Evolutionary conservation across 2,888 invertebrate species (phyloP).

Genomic region (Philopedon plagiatum): DNA sequence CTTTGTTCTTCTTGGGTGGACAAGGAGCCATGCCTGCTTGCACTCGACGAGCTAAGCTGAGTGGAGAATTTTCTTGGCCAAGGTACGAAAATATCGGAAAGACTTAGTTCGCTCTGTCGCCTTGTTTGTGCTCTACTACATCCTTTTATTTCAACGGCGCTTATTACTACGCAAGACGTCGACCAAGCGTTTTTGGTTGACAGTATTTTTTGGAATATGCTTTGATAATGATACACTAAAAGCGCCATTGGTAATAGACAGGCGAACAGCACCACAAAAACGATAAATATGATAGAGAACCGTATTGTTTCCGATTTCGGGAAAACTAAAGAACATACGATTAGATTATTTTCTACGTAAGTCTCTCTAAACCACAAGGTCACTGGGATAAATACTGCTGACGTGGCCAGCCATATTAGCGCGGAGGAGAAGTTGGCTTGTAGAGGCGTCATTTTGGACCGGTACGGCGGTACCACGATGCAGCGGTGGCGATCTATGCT

Average conservation of each 20-base stretch:
- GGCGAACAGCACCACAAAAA: conserved; percentile 70
- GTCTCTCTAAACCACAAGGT: conserved; percentile 71
- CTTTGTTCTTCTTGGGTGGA: conserved; percentile 71
- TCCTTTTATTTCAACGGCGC: conserved; percentile 58
- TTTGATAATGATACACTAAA: conserved; percentile 72
- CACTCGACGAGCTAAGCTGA: conserved; percentile 59
- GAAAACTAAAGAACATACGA: conserved; percentile 72
- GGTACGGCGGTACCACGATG: conserved; percentile 72
- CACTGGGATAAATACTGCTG: conserved; percentile 70
- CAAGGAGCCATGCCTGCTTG: conserved; percentile 66
- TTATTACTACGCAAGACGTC: conserved; percentile 68
- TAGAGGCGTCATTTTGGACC: conserved; percentile 69
- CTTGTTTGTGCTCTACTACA: conserved; percentile 60
- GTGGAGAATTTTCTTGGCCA: conserved; percentile 69
- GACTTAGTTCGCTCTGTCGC: conserved; percentile 70
- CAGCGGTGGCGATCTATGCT: conserved; percentile 73
- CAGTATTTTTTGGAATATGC: conserved; percentile 72
- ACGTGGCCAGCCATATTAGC: conserved; percentile 70
- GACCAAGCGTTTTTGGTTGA: conserved; percentile 71
- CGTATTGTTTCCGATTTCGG: conserved; percentile 69
- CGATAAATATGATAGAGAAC: conserved; percentile 70
- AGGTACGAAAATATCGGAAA: conserved; percentile 70
- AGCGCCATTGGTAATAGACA: conserved; percentile 72
- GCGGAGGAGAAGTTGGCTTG: conserved; percentile 67
- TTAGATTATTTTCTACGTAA: conserved; percentile 56